Conservation (phyloP, 2,113 vertebrate genomes). For the Aythya baeri region DNA sequence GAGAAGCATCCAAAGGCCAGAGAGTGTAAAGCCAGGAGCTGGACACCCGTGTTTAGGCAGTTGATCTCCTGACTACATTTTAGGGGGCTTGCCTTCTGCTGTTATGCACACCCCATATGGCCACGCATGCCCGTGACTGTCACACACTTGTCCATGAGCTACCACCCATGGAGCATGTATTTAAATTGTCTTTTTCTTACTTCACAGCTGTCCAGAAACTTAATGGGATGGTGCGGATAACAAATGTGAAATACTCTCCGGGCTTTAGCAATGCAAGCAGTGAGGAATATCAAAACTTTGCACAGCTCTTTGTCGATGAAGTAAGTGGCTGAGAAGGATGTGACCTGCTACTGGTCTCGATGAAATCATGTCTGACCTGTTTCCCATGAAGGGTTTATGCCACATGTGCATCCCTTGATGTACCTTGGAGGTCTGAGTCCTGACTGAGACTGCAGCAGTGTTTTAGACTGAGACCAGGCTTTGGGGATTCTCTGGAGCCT, state of each 20-base stretch:
- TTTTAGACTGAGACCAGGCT: background rate
- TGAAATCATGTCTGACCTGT: background rate
- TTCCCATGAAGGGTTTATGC: background rate
- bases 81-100: background rate
- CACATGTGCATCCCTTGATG: fast-evolving
- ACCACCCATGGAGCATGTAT: fast-evolving
- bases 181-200: background rate
- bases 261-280: conserved; percentile 77
- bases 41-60: background rate
- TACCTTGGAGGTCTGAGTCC: background rate
- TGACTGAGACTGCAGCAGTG: background rate
- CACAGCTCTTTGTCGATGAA: conserved; percentile 66
- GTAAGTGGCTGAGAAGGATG: conserved; percentile 53
- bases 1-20: background rate
- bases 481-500: background rate
- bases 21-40: background rate
- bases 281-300: conserved; percentile 76
- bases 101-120: fast-evolving
- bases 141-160: background rate
- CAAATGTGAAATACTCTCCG: conserved; percentile 70
- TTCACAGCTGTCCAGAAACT: conserved; percentile 79
- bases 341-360: background rate
- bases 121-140: background rate
- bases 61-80: background rate
- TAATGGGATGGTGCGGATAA: conserved; percentile 70